Base-by-base conservation (phyloP, 2,797 vertebrate genomes). In the Gymnoscopelus microlampas region DNA sequence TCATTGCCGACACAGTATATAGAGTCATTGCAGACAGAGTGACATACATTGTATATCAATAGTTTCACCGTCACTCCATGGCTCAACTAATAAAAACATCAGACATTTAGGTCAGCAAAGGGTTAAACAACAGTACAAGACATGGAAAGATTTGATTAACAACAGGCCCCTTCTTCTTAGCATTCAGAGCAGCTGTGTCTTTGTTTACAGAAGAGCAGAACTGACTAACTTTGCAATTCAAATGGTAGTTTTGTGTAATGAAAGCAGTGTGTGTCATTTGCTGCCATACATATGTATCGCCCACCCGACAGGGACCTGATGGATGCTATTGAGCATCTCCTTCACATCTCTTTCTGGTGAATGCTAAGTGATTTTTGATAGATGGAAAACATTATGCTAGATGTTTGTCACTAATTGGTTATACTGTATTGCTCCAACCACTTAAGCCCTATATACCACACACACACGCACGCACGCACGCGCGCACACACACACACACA, bases 181-280 rank as follows among this genome's bases (percentile, higher is more conserved):
- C 49, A 39, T 57, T 58, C 56, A 54, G 39, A 53, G n/a, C 53
- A 56, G 55, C 53, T 65, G 39, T 49, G 32, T 76, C 9, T 58
- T 3, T 14, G 23, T 11, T 66, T 15, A 66, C 57, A 69, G 14
- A 47, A 59, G 60, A 53, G 4, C 23, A 8, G 1, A 15, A 69
- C 59, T 6, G 9, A 47, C 1, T 10, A 4, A 2, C 44, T 67
- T 47, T 56, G 55, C 51, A 66, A 68, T 48, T 39, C 60, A 70
- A 66, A 66, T 55, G 35, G 24, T 7, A 74, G 49, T 57, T 71
- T 74, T 0, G 29, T 15, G 26, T 50, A 32, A 44, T 75, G 49
- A 62, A 60, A 69, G 39, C 60, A 53, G 14, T 57, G 23, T 39
- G 50, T 57, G 64, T 63, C 63, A 5, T 72, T 66, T 26, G 3